These are phyloP conservation scores for Agrenia bidenticulata DNA, from an alignment of 2,888 invertebrate species.

Conservation along the genomic window DNA sequence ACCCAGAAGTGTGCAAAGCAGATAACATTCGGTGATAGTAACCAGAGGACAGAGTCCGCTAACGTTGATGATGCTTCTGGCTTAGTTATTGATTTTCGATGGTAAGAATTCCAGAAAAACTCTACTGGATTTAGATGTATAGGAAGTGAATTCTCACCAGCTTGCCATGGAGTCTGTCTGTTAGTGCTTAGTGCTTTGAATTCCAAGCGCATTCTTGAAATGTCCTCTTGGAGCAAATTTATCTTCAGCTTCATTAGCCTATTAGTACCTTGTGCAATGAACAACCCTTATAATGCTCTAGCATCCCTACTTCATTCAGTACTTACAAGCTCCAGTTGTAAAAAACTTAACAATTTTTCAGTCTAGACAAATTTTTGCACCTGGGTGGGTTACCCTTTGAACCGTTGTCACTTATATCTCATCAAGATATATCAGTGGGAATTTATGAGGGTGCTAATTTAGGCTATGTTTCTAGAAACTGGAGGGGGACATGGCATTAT, in stretches of 20 bases:
- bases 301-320: slow-evolving; percentile 2
- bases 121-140: too few species aligned
- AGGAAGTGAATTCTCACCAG: too few species aligned
- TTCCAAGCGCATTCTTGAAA: slow-evolving; percentile 8
- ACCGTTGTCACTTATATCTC: slow-evolving; percentile 14
- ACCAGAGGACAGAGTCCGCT: slow-evolving; percentile 32
- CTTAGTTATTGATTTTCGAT: too few species aligned
- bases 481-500: too few species aligned
- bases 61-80: too few species aligned
- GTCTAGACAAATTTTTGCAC: slow-evolving; percentile 41
- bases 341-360: slow-evolving; percentile 3
- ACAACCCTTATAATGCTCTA: not conserved
- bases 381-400: slow-evolving; percentile 34
- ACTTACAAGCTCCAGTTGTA: too few species aligned
- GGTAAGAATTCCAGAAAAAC: too few species aligned
- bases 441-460: too few species aligned
- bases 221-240: slow-evolving; percentile 23
- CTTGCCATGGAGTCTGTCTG: too few species aligned
- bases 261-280: slow-evolving; percentile 32
- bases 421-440: too few species aligned
- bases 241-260: slow-evolving; percentile 28
- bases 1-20: too few species aligned
- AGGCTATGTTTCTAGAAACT: too few species aligned
- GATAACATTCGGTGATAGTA: slow-evolving; percentile 27
- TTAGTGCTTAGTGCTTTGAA: not conserved